A percentile compares a stretch with the other conserved stretches of the same genome.
These are phyloP conservation scores for Peromyscus leucopus DNA, from an alignment of 2,113 vertebrate species.

Conservation along the genomic window DNA sequence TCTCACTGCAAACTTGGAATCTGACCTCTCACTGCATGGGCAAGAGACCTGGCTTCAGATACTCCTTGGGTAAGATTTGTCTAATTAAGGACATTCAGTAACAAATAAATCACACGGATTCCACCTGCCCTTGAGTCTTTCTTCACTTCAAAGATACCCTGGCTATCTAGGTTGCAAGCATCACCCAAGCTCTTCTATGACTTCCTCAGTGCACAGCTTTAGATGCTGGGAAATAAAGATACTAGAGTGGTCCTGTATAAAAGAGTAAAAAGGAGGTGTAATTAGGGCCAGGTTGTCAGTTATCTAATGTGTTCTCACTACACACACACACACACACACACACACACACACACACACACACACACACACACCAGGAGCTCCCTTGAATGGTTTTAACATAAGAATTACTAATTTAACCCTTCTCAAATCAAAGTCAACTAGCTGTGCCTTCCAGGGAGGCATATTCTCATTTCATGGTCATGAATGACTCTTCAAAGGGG, in stretches of 20 bases:
- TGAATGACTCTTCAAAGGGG: background rate
- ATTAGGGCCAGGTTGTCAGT: background rate
- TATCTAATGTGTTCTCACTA: background rate
- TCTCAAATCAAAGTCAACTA: background rate
- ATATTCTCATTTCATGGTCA: background rate
- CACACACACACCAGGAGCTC: background rate
- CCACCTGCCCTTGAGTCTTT: background rate
- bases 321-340: background rate
- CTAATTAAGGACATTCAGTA: background rate
- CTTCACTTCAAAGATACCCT: background rate
- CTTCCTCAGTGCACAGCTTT: background rate
- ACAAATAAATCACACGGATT: background rate
- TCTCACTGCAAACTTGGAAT: background rate
- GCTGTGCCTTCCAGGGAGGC: background rate
- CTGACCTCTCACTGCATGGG: background rate
- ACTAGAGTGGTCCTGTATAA: background rate
- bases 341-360: background rate
- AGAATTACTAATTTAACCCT: background rate
- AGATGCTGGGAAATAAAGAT: background rate
- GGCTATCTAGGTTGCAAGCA: background rate
- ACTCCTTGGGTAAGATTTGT: background rate
- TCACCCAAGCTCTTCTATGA: background rate
- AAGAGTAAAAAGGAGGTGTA: background rate
- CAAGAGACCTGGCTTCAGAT: background rate
- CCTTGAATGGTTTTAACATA: background rate